A percentile compares a stretch with the other conserved stretches of the same genome.
These are phyloP conservation scores for Notarius lentiginosus DNA, from an alignment of 2,113 vertebrate species.

Conservation along the genomic window DNA sequence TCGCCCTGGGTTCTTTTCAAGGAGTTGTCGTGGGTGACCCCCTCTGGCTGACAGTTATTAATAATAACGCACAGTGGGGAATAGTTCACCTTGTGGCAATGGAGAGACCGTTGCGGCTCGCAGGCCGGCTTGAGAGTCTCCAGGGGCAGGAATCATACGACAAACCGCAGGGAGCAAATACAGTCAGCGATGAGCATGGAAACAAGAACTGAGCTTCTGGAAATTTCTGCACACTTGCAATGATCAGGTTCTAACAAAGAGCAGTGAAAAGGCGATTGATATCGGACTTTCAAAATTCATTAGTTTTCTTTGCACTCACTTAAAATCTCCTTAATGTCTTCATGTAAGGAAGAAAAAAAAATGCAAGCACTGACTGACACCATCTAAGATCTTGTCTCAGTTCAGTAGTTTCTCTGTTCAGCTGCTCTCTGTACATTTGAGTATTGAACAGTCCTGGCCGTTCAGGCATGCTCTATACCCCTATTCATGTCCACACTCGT, in stretches of 20 bases:
- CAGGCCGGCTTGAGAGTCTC: constrained; percentile 50
- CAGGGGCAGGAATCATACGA: constrained; percentile 43
- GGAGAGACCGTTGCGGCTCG: constrained; percentile 53
- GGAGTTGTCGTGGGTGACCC: constrained; percentile 71
- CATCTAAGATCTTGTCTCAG: not conserved
- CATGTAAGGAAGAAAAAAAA: not conserved
- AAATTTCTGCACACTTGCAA: constrained; percentile 13
- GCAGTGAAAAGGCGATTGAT: not conserved
- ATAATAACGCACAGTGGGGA: constrained; percentile 72
- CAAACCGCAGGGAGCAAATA: constrained; percentile 38
- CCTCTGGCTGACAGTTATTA: constrained; percentile 74
- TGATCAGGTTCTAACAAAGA: not conserved
- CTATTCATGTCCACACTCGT: not conserved
- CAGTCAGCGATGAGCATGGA: constrained; percentile 13
- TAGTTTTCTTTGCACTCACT: not conserved
- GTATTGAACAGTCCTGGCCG: not conserved
- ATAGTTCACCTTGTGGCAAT: constrained; percentile 73
- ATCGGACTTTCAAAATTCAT: not conserved
- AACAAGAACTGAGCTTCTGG: constrained; percentile 15
- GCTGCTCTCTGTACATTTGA: not conserved
- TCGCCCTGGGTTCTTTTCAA: constrained; percentile 68
- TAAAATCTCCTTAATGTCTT: not conserved
- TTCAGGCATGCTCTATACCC: not conserved
- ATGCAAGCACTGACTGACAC: not conserved
- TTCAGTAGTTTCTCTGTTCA: not conserved